These are phyloP conservation scores for Scaptomyza reducta DNA, from an alignment of 2,888 invertebrate species.

Conservation along the genomic window DNA sequence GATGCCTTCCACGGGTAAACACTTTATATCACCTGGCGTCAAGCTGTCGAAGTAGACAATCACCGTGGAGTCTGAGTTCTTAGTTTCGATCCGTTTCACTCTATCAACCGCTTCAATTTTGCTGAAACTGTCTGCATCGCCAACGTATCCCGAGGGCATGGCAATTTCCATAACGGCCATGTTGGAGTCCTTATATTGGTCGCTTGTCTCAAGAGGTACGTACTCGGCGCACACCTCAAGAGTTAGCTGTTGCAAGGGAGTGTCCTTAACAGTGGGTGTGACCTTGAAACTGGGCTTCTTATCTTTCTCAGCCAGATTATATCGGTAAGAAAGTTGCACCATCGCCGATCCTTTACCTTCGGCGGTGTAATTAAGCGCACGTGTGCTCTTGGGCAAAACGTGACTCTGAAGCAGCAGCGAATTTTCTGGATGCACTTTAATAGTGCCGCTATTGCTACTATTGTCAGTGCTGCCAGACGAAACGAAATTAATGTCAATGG, in stretches of 20 bases:
- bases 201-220: constrained; percentile 55
- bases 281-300: constrained; percentile 94
- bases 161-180: constrained; percentile 96
- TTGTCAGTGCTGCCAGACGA: constrained; percentile 48
- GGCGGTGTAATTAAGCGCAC: constrained; percentile 89
- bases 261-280: constrained; percentile 93
- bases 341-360: constrained; percentile 92
- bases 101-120: constrained; percentile 85
- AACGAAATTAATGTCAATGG: constrained; percentile 72
- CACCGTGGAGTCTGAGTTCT: constrained; percentile 87
- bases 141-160: constrained; percentile 95
- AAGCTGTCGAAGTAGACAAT: constrained; percentile 90
- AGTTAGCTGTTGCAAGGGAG: constrained; percentile 91
- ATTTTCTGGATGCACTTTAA: constrained; percentile 89
- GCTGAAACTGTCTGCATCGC: constrained; percentile 90
- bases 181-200: constrained; percentile 87
- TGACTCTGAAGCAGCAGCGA: constrained; percentile 92
- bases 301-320: constrained; percentile 93
- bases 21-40: constrained; percentile 86
- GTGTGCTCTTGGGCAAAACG: constrained; percentile 85
- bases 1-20: constrained; percentile 93
- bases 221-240: constrained; percentile 93
- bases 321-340: constrained; percentile 91
- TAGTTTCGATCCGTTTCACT: constrained; percentile 87
- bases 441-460: constrained; percentile 55